These are phyloP conservation scores for Trachelus troglodyta DNA, from an alignment of 2,888 invertebrate species.

Conservation along the genomic window DNA sequence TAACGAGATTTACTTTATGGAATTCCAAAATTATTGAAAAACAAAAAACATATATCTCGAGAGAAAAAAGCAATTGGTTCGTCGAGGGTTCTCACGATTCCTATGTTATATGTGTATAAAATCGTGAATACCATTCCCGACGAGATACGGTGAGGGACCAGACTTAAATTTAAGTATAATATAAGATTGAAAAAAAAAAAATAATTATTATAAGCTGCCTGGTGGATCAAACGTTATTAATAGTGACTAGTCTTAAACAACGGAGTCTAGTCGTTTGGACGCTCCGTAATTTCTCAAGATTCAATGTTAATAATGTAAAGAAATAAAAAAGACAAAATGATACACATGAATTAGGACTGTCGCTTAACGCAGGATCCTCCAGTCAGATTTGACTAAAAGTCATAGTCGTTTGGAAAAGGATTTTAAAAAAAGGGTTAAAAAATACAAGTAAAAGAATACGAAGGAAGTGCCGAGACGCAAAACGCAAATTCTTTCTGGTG, in stretches of 20 bases:
- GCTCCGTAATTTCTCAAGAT: not conserved
- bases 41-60: not conserved
- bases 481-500: conserved; percentile 54
- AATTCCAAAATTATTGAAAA: conserved; percentile 3
- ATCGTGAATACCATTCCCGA: not conserved
- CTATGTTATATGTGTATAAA: not conserved
- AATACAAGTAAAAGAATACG: conserved; percentile 22
- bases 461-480: not conserved
- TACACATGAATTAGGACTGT: not conserved
- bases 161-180: conserved; percentile 43
- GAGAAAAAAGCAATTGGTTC: not conserved
- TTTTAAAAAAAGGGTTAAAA: not conserved
- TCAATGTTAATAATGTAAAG: conserved; percentile 2
- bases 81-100: not conserved
- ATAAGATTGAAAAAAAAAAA: conserved; percentile 30
- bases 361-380: not conserved
- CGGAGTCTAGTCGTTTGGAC: not conserved
- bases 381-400: conserved; percentile 1
- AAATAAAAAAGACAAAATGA: not conserved
- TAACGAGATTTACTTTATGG: not conserved
- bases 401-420: not conserved
- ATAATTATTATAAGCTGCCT: conserved; percentile 31
- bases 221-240: conserved; percentile 32
- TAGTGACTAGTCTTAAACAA: conserved; percentile 12
- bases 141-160: conserved; percentile 44